Evolutionary conservation across 2,113 vertebrate species (phyloP), one percentile per base, ranked within the genome.

Genomic region (Vanacampus margaritifer): DNA sequence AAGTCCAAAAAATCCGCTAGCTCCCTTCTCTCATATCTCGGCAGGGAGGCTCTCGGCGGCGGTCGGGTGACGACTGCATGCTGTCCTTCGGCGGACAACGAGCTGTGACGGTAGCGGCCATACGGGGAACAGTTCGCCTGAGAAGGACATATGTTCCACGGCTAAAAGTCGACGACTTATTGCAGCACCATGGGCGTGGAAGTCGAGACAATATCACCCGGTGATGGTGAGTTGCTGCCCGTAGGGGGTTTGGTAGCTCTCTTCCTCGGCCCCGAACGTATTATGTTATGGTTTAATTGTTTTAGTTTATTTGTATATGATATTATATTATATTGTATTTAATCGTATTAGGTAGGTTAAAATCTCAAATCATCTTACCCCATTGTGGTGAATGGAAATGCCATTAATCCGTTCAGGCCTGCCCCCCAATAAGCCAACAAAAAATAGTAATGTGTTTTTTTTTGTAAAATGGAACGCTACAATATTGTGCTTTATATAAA

Each of bases 141-240:
- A 41, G 11, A 70, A 43, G 70, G 50, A 67, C 81, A 24, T 65
- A 83, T 82, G 78, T 51, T 68, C 71, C 26, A 71, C 79, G 74
- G 78, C 57, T 72, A 37, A 57, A 23, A 32, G 26, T 63, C 17
- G 16, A 71, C 69, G 50, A n/a, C 77, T 74, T 61, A 72, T 78
- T 8, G 28, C 19, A 37, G 28, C 72, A 83, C 65, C 81, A 98
- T 98, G 96, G 95, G 95, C 72, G 95, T 98, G 86, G 95, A 96
- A 79, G 92, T 98, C 79, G 95, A 98, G 90, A 96, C 93, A 76
- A 97, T 98, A 91, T 95, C 95, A 73, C 94, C 95, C 5, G 96
- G 96, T 89, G 96, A 97, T 89, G 96, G 96, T 97, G 79, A 91
- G 90, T 85, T 16, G 57, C 66, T 65, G 69, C 66, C 43, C 26